These are phyloP conservation scores for Porites lutea DNA, from an alignment of 64 coral and sea anemone species.

Conservation along the genomic window DNA sequence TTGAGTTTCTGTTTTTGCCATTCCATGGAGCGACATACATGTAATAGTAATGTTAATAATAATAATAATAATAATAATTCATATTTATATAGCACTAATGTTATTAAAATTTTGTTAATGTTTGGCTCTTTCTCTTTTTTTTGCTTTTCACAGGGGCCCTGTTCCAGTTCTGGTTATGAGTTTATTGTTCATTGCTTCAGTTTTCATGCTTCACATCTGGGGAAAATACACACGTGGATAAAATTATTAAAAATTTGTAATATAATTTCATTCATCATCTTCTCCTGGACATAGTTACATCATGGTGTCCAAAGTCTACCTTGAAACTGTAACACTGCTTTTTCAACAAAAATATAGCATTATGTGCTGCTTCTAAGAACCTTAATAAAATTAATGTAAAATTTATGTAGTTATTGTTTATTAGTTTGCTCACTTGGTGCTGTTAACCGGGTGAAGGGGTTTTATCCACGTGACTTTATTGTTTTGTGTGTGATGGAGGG, in stretches of 20 bases:
- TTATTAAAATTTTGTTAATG: neutral
- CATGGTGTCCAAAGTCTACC: neutral
- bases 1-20: no score
- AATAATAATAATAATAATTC: no score
- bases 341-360: neutral
- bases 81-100: neutral
- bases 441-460: neutral
- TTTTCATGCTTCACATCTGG: conserved; percentile 99
- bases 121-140: neutral
- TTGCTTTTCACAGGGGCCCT: conserved; percentile 76
- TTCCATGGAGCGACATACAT: no score
- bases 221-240: conserved; percentile 98
- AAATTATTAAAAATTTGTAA: neutral
- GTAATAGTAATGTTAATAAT: no score
- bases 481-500: no score
- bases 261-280: neutral
- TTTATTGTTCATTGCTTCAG: conserved; percentile 95
- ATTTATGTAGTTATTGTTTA: neutral
- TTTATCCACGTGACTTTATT: no score
- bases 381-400: conserved; percentile 28
- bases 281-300: neutral
- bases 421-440: neutral
- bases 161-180: conserved; percentile 98
- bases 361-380: conserved; percentile 5
- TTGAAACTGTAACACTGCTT: neutral